These are phyloP conservation scores for Nemurella pictetii DNA, from an alignment of 2,888 invertebrate species.

Conservation along the genomic window DNA sequence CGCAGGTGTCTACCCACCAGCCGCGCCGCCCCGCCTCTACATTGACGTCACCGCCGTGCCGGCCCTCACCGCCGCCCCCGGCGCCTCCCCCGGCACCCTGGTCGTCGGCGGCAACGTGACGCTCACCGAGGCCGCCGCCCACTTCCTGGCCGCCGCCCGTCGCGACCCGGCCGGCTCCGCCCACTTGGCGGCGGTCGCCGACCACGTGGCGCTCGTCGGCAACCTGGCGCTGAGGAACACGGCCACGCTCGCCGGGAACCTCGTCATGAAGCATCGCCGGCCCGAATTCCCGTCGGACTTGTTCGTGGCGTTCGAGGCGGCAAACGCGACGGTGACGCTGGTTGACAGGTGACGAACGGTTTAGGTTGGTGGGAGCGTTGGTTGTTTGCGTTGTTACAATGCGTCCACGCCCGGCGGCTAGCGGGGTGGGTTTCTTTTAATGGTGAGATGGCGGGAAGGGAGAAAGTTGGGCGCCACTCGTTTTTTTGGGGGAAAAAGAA, in stretches of 20 bases:
- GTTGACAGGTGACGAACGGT: neutral
- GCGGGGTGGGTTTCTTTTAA: too few relatives aligned
- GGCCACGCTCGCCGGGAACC: constrained; percentile 39
- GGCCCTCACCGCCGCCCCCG: constrained; percentile 57
- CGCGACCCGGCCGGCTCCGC: constrained; percentile 37
- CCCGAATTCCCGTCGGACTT: constrained; percentile 73
- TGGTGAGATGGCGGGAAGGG: too few relatives aligned
- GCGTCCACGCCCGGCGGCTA: too few relatives aligned
- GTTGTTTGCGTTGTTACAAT: too few relatives aligned
- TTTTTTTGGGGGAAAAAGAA: too few relatives aligned
- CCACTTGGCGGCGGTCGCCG: constrained; percentile 48
- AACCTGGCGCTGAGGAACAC: constrained; percentile 52
- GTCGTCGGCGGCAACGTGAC: constrained; percentile 63
- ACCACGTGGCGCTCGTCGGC: constrained; percentile 51
- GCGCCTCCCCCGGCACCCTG: constrained; percentile 52
- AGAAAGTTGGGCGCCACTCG: too few relatives aligned
- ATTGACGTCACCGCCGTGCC: constrained; percentile 65
- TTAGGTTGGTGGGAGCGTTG: too few relatives aligned
- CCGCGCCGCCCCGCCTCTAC: constrained; percentile 56
- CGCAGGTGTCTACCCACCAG: constrained; percentile 55
- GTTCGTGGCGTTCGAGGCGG: constrained; percentile 59
- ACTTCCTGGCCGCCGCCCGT: constrained; percentile 51
- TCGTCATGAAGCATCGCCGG: constrained; percentile 65
- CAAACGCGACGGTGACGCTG: constrained; percentile 47
- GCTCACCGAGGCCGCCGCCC: constrained; percentile 58